These are phyloP conservation scores for Agelastica alni DNA, from an alignment of 2,888 invertebrate genomes.

Conservation along the genomic window DNA sequence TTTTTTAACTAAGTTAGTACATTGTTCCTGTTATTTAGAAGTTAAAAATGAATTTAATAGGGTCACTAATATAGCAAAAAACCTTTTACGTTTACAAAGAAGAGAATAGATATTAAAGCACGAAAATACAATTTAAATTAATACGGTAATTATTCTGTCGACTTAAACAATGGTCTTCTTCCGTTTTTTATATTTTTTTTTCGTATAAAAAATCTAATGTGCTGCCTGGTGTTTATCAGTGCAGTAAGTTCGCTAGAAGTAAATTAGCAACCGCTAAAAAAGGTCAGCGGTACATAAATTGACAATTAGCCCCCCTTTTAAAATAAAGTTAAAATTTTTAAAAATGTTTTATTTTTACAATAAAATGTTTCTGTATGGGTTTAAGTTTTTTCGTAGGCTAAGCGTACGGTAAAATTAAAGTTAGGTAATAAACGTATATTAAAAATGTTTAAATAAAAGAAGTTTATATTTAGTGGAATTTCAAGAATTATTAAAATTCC, in stretches of 20 bases:
- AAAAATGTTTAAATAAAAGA: too few relatives aligned
- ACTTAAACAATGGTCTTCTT: conserved; percentile 12
- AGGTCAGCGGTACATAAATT: conserved; percentile 1
- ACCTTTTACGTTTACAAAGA: too few relatives aligned
- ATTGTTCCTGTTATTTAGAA: too few relatives aligned
- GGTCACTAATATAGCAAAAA: too few relatives aligned
- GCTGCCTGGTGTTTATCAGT: conserved; percentile 10
- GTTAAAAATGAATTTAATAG: too few relatives aligned
- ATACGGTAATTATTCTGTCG: conserved; percentile 31
- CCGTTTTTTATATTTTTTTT: conserved; percentile 14
- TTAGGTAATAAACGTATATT: too few relatives aligned
- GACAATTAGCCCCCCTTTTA: not conserved
- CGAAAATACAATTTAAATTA: conserved; percentile 34
- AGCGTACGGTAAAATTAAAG: too few relatives aligned
- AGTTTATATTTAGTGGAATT: too few relatives aligned
- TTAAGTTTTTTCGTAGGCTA: too few relatives aligned
- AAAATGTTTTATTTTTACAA: not conserved
- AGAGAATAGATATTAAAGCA: conserved; percentile 24
- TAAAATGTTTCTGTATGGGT: too few relatives aligned
- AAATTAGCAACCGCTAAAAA: conserved; percentile 3
- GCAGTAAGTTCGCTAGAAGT: not conserved
- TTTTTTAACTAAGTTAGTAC: too few relatives aligned
- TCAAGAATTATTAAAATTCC: too few relatives aligned
- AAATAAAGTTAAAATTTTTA: not conserved
- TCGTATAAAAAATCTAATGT: conserved; percentile 9